phyloP scores from a whole-genome alignment of 2,797 vertebrate genomes.

The Rhadinocentrus ornatus region DNA sequence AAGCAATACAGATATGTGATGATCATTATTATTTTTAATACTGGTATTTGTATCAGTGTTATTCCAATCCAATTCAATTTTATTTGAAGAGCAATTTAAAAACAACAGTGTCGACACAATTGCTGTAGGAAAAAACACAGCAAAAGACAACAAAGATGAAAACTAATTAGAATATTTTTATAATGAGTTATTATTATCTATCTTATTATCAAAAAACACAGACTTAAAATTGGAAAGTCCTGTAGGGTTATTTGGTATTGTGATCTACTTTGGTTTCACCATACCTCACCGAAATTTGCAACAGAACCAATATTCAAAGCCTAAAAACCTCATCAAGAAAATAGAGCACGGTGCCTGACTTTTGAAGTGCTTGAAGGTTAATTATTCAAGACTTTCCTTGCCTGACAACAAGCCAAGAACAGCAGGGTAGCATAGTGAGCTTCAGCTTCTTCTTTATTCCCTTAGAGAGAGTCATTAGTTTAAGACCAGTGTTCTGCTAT shows the following conservation, averaged over 20 bases:
- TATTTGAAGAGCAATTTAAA: too few relatives aligned
- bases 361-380: slow-evolving; percentile 71
- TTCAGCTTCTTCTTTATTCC: slow-evolving; percentile 73
- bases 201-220: background rate
- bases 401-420: slow-evolving; percentile 60
- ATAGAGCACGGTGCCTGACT: slow-evolving; percentile 51
- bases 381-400: slow-evolving; percentile 76
- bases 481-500: slow-evolving; percentile 67
- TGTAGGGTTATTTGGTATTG: background rate
- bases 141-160: too few relatives aligned
- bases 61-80: too few relatives aligned
- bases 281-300: slow-evolving; percentile 6
- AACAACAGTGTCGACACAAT: too few relatives aligned
- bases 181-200: background rate
- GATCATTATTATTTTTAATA: background rate
- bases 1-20: background rate
- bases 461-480: slow-evolving; percentile 80
- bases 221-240: background rate
- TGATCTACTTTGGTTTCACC: background rate
- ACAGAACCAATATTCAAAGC: slow-evolving; percentile 27
- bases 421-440: slow-evolving; percentile 55
- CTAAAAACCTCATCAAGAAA: slow-evolving; percentile 39
- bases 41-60: background rate
- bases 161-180: too few relatives aligned
- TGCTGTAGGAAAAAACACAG: too few relatives aligned